Base-by-base conservation (phyloP, 2,113 vertebrate genomes). In the Hemibagrus wyckioides region DNA sequence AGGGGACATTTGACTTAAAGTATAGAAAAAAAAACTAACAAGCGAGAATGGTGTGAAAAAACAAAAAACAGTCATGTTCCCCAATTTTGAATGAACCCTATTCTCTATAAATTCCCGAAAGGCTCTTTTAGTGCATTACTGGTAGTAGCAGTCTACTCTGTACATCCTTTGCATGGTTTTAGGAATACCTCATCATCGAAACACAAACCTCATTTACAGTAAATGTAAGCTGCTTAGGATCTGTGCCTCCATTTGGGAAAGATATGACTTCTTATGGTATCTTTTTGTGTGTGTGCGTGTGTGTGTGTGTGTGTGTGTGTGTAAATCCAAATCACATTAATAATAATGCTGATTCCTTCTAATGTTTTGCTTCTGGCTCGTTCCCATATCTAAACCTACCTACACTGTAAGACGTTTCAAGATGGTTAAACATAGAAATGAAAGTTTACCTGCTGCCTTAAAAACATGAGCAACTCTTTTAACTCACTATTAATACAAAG, bases 171-270 rank as follows among this genome's bases (percentile, higher is more conserved):
- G 39, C 56, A 13, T 84, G 82, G 36, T 39, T 84, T 48, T 63
- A 81, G 63, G 61, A 88, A 88, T 65, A 75, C 36, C 79, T 39
- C 30, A 48, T 39, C 65, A 54, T 73, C 54, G 83, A 82, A 88
- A 52, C 69, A 30, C 36, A 80, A 30, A 82, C 48, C n/a, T 67
- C 21, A n/a, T 65, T 73, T 84, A 86, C 81, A 82, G 59, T 57
- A 59, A 83, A 65, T 88, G 75, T 39, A 63, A 65, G 71, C 52
- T 23, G 67, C 69, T 21, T 73, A 56, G 57, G 67, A 39, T 44
- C 7, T 30, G 73, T 23, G 39, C 65, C n/a, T 71, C n/a, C n/a
- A 36, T 85, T 56, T 56, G 54, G 28, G 80, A 52, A 76, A 54
- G 41, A 61, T 83, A 19, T 63, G 86, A 33, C 30, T 63, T 41